Base-by-base conservation (phyloP, 2,113 vertebrate genomes). In the Neogale vison region DNA sequence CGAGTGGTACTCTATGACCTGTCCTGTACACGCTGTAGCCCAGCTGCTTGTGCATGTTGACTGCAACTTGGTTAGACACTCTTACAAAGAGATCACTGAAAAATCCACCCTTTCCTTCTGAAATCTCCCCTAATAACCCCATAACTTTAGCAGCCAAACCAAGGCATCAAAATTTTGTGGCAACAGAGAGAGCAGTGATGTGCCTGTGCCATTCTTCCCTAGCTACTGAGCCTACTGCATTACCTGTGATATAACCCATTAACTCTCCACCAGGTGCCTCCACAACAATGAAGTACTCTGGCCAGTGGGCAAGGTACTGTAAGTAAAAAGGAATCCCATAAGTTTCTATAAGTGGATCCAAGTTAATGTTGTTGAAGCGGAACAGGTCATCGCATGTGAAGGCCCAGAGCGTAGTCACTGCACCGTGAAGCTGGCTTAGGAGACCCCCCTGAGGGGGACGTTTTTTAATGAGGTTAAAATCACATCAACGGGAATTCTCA, bases 191-290 rank as follows among this genome's bases (percentile, higher is more conserved):
- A 3, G 99, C 99, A 0, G 99, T 99, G 91, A 99, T 99, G 0
- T 99, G 99, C 0, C 99, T 99, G 0, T 99, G 99, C 99, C 99
- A 99, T 91, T 99, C 99, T 83, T 99, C 99, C 36, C 99, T 98
- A 0, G 99, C 99, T 94, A 99, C 99, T 0, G 99, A 99, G 69
- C 99, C 99, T 98, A 99, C 99, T 0, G 99, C 99, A 98, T 99
- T 99, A 10, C 99, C 99, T 99, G 99, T 99, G 95, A 99, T 99
- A 98, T 99, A 99, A 69, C 99, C 99, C 99, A 99, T 99, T 82
- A 99, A 98, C 95, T 99, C 99, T 71, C 99, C 99, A 10, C 99
- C 99, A 17, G 99, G 99, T 59, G 99, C 99, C 98, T 99, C 99
- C 1, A 99, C 99, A 4, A 99, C 99, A 3, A 99, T 99, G 98